A percentile compares a stretch with the other conserved stretches of the same genome.
Conservation (phyloP, 2,888 invertebrate genomes). For the Campoplex nolae region DNA sequence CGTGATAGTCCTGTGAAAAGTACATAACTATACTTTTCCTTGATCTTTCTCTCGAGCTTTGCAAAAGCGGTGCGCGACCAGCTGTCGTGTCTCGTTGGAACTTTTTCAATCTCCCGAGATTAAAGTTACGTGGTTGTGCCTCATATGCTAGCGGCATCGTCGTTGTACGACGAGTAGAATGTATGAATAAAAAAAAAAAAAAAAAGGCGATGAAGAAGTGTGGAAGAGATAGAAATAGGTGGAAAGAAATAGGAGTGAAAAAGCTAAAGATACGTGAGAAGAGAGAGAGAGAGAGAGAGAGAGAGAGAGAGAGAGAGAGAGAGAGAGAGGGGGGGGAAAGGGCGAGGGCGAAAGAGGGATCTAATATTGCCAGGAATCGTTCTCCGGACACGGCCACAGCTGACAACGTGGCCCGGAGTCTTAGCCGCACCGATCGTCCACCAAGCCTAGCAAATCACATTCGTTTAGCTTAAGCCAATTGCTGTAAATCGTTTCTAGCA, state of each 20-base stretch:
- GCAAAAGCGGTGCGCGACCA: conserved; percentile 37
- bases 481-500: conserved; percentile 51
- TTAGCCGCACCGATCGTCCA: conserved; percentile 36
- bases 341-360: conserved; percentile 13
- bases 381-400: conserved; percentile 27
- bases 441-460: conserved; percentile 53
- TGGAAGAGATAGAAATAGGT: not conserved
- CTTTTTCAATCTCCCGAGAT: conserved; percentile 68
- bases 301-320: conserved; percentile 2
- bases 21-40: conserved; percentile 24
- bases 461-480: conserved; percentile 55
- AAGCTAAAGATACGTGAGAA: conserved; percentile 21
- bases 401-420: conserved; percentile 20
- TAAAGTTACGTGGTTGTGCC: conserved; percentile 65
- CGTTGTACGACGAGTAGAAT: conserved; percentile 26
- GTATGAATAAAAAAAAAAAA: conserved; percentile 15
- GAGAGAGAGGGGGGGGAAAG: not conserved
- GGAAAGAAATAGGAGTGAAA: not conserved
- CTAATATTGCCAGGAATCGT: conserved; percentile 34
- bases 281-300: not conserved
- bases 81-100: conserved; percentile 68
- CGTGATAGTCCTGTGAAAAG: conserved; percentile 11
- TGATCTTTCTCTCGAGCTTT: conserved; percentile 45
- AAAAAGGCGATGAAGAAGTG: not conserved
- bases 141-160: conserved; percentile 41